Percentiles rank a stretch among this genome's conserved stretches.
Evolutionary conservation across 2,797 vertebrate genomes (phyloP).

Genomic region (Malurus splendens): DNA sequence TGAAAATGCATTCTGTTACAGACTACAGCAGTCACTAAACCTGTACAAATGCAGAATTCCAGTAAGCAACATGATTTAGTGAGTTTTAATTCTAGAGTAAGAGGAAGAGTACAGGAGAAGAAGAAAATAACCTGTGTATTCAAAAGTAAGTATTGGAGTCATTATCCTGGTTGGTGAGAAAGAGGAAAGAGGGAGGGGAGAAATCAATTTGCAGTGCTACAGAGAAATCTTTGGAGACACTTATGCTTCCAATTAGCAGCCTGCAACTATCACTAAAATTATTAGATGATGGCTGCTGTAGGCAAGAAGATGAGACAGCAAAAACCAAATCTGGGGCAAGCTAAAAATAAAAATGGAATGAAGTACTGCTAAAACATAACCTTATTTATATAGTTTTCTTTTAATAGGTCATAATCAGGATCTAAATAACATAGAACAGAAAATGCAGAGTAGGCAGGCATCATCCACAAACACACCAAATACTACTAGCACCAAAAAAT

Average conservation of each 20-base stretch:
- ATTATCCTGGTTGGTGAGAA: neutral
- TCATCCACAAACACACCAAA: neutral
- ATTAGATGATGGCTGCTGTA: slow-evolving; percentile 23
- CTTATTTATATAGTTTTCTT: neutral
- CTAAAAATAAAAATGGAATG: slow-evolving; percentile 35
- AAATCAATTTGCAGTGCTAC: slow-evolving; percentile 6
- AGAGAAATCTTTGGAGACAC: slow-evolving; percentile 24
- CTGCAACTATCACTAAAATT: slow-evolving; percentile 21
- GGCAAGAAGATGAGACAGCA: slow-evolving; percentile 38
- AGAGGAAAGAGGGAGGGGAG: neutral
- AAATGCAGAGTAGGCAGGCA: neutral
- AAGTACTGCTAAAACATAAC: neutral
- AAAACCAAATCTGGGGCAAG: slow-evolving; percentile 30
- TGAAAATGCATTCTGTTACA: neutral
- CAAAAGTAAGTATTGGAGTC: neutral
- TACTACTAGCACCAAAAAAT: neutral
- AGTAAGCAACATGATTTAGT: neutral
- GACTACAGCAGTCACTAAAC: neutral
- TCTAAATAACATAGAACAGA: neutral
- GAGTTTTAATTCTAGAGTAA: neutral
- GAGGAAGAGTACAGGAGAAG: neutral
- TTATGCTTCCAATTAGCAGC: neutral
- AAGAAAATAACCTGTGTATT: neutral
- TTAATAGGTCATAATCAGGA: neutral
- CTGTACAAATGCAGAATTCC: neutral